Conservation (phyloP, 2,113 vertebrate species). For the Axis porcinus region DNA sequence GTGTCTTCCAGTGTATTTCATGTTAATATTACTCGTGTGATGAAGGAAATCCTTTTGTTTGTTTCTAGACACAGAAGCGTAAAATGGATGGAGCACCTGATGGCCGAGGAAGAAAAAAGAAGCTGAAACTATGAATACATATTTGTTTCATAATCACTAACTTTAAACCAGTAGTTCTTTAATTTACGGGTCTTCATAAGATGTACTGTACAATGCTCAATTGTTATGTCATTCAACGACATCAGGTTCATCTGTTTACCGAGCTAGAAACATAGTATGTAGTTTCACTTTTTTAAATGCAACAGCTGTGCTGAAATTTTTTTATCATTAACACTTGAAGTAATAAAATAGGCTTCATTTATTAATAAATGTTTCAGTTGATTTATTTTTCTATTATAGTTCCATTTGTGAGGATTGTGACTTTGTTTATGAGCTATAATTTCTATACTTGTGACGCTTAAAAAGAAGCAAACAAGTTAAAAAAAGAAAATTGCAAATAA, state of each 20-base stretch:
- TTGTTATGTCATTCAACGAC: constrained; percentile 87
- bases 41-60: neutral
- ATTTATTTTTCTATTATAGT: constrained; percentile 69
- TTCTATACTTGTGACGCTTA: constrained; percentile 50
- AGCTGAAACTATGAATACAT: constrained; percentile 93
- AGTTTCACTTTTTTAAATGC: constrained; percentile 89
- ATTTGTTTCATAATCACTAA: constrained; percentile 80
- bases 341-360: constrained; percentile 92
- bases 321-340: constrained; percentile 92
- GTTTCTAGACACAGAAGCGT: constrained; percentile 91
- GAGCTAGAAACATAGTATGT: constrained; percentile 86
- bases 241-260: constrained; percentile 87
- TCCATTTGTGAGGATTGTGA: constrained; percentile 54
- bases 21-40: neutral
- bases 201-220: constrained; percentile 90
- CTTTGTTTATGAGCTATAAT: constrained; percentile 52
- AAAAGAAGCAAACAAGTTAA: constrained; percentile 46
- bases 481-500: constrained; percentile 39
- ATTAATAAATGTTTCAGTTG: constrained; percentile 79
- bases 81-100: constrained; percentile 94
- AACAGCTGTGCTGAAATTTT: constrained; percentile 94
- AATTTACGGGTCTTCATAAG: constrained; percentile 92
- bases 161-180: constrained; percentile 86
- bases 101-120: constrained; percentile 95
- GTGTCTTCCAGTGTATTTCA: neutral